phyloP scores from a whole-genome alignment of 2,113 vertebrate genomes.

The Podocnemis expansa region DNA sequence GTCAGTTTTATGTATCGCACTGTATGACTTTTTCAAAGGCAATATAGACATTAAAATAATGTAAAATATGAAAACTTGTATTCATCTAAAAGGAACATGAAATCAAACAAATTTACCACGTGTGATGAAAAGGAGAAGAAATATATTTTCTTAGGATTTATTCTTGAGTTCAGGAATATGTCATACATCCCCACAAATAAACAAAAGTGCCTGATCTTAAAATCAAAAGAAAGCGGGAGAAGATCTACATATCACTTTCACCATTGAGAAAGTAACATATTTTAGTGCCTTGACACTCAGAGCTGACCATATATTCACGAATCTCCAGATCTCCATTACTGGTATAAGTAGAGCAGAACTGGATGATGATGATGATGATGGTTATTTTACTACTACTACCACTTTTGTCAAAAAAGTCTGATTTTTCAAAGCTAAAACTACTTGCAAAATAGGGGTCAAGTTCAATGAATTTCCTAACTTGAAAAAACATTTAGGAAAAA shows the following conservation, averaged over 20 bases:
- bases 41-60: neutral
- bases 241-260: neutral
- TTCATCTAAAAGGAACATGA: neutral
- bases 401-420: neutral
- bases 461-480: too few species aligned
- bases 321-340: neutral
- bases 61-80: neutral
- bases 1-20: neutral
- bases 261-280: too few species aligned
- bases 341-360: too few species aligned
- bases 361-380: too few species aligned
- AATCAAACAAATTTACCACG: neutral
- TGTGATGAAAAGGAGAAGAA: neutral
- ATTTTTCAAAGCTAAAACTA: neutral
- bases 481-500: too few species aligned
- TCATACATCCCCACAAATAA: neutral
- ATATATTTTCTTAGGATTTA: neutral
- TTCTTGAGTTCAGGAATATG: neutral
- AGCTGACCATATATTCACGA: neutral
- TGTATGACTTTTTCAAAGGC: conserved; percentile 6
- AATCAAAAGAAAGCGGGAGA: neutral
- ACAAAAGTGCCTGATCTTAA: neutral
- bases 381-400: too few species aligned
- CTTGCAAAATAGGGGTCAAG: too few species aligned
- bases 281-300: neutral